These are phyloP conservation scores for Eilema sororculum DNA, from an alignment of 2,888 invertebrate species.

Conservation along the genomic window DNA sequence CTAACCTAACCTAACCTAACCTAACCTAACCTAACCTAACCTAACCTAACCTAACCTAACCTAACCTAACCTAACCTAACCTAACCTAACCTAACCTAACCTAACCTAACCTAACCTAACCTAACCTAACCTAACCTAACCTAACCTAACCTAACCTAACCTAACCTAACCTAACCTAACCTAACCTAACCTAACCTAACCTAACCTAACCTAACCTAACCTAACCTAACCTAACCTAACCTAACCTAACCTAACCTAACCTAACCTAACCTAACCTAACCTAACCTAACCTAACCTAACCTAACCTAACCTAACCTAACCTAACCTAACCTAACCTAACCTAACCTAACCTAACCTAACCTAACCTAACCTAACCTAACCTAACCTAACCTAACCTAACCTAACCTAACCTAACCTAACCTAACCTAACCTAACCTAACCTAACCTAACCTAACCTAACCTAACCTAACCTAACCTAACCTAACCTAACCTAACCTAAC, in stretches of 20 bases:
- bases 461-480: conserved; percentile 37
- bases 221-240: conserved; percentile 38
- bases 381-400: conserved; percentile 32
- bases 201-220: conserved; percentile 34
- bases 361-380: conserved; percentile 34
- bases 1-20: no score
- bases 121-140: conserved; percentile 51
- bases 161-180: conserved; percentile 39
- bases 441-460: conserved; percentile 39
- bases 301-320: conserved; percentile 44
- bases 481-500: conserved; percentile 37
- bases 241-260: conserved; percentile 43
- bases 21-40: conserved; percentile 38
- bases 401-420: conserved; percentile 33
- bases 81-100: conserved; percentile 45
- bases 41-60: conserved; percentile 43
- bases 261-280: conserved; percentile 44
- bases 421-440: conserved; percentile 31
- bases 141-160: conserved; percentile 46
- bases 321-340: conserved; percentile 28
- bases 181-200: conserved; percentile 34
- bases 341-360: conserved; percentile 36
- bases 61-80: conserved; percentile 38
- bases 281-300: conserved; percentile 44
- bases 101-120: conserved; percentile 48